Conservation (phyloP, 2,888 invertebrate genomes). For the Leptinotarsa haldemani region DNA sequence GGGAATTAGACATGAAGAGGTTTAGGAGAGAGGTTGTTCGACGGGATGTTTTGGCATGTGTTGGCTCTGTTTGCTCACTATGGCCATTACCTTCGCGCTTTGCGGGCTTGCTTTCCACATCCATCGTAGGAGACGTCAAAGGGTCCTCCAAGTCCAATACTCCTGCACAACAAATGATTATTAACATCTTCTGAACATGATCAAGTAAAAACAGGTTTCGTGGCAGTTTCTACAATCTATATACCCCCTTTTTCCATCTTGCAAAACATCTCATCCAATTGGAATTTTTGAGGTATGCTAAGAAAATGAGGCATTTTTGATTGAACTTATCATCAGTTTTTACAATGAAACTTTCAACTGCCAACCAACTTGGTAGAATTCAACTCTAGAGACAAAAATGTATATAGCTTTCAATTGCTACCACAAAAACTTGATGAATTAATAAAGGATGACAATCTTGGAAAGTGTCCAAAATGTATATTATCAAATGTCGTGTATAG, state of each 20-base stretch:
- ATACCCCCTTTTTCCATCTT: too few relatives aligned
- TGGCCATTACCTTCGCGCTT: conserved; percentile 75
- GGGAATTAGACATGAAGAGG: conserved; percentile 95
- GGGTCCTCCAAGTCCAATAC: conserved; percentile 62
- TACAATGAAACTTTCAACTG: too few relatives aligned
- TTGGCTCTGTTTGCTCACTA: conserved; percentile 66
- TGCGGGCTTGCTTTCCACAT: conserved; percentile 67
- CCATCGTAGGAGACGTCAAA: conserved; percentile 59
- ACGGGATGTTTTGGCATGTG: conserved; percentile 83
- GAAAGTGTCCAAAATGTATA: neutral
- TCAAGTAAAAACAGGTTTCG: too few relatives aligned
- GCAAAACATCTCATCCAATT: too few relatives aligned
- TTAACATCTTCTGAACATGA: too few relatives aligned
- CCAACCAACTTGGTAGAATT: too few relatives aligned
- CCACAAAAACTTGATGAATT: conserved; percentile 10
- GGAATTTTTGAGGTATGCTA: too few relatives aligned
- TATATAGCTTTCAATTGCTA: neutral
- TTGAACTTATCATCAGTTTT: too few relatives aligned
- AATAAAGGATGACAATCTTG: neutral
- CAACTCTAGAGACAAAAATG: too few relatives aligned
- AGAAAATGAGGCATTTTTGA: too few relatives aligned
- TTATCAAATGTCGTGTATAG: conserved; percentile 50
- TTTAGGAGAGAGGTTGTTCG: conserved; percentile 94
- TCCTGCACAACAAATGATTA: conserved; percentile 49
- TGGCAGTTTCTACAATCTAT: too few relatives aligned